A percentile compares a stretch with the other conserved stretches of the same genome.
Evolutionary conservation across 2,797 vertebrate genomes (phyloP).

Genomic region (Margarornis squamiger): DNA sequence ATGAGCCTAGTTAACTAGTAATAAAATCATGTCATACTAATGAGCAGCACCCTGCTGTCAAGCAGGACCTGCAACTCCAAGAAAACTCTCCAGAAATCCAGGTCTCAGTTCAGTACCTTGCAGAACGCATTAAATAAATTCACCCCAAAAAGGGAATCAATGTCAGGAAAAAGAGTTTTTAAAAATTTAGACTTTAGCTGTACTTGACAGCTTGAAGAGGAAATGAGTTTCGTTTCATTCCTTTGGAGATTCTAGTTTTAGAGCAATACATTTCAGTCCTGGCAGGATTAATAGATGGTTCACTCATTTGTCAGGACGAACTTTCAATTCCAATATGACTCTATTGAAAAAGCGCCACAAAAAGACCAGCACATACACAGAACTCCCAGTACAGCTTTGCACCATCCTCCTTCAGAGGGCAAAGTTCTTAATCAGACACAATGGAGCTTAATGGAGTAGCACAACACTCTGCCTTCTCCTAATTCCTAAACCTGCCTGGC

Average conservation of each 20-base stretch:
- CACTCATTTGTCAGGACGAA: background rate
- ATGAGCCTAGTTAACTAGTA: slow-evolving; percentile 4
- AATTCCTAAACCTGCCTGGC: background rate
- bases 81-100: background rate
- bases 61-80: background rate
- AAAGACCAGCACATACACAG: rapidly evolving
- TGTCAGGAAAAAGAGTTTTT: background rate
- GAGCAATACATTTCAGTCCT: background rate
- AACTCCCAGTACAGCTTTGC: background rate
- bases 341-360: background rate
- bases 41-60: background rate
- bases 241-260: background rate
- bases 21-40: background rate
- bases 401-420: background rate
- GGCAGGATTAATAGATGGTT: background rate
- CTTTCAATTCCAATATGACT: background rate
- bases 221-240: background rate
- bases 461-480: background rate
- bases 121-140: background rate
- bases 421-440: background rate
- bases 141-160: background rate
- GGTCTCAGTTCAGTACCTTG: background rate
- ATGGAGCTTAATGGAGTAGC: background rate
- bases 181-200: background rate
- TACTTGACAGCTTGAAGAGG: background rate